Percentiles rank a stretch among this genome's conserved stretches.
Conservation (phyloP, 2,888 invertebrate species). For the Ecliptopera silaceata region DNA sequence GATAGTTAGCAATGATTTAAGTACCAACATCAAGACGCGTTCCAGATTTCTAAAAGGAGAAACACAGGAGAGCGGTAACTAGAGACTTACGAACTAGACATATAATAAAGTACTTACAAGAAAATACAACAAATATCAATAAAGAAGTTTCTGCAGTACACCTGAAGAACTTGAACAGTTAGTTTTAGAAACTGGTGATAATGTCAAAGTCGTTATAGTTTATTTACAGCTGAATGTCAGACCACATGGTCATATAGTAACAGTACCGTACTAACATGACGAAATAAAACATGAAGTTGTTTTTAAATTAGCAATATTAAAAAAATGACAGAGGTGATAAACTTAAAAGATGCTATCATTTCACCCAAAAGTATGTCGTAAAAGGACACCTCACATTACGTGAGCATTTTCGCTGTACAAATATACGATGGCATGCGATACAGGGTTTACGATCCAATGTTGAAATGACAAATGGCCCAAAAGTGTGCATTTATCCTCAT, state of each 20-base stretch:
- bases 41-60: constrained; percentile 13
- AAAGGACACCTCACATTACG: constrained; percentile 17
- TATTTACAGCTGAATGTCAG: constrained; percentile 6
- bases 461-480: constrained; percentile 23
- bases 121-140: background rate
- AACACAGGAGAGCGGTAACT: constrained; percentile 19
- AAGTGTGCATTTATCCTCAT: constrained; percentile 21
- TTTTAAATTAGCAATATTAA: constrained; percentile 20
- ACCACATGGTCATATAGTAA: constrained; percentile 1
- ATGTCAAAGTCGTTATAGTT: constrained; percentile 16
- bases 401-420: constrained; percentile 11
- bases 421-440: constrained; percentile 17
- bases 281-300: constrained; percentile 11
- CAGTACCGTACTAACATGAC: background rate
- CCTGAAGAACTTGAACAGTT: constrained; percentile 9
- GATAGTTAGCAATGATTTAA: constrained; percentile 43
- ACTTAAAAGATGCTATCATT: constrained; percentile 20
- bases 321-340: constrained; percentile 29
- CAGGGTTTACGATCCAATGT: constrained; percentile 15
- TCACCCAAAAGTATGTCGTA: constrained; percentile 12
- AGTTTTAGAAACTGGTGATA: constrained; percentile 10
- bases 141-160: constrained; percentile 12
- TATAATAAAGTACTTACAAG: constrained; percentile 1
- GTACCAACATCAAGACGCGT: constrained; percentile 1
- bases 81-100: constrained; percentile 18